These are phyloP conservation scores for Apamea crenata DNA, from an alignment of 2,888 invertebrate genomes.

Conservation along the genomic window DNA sequence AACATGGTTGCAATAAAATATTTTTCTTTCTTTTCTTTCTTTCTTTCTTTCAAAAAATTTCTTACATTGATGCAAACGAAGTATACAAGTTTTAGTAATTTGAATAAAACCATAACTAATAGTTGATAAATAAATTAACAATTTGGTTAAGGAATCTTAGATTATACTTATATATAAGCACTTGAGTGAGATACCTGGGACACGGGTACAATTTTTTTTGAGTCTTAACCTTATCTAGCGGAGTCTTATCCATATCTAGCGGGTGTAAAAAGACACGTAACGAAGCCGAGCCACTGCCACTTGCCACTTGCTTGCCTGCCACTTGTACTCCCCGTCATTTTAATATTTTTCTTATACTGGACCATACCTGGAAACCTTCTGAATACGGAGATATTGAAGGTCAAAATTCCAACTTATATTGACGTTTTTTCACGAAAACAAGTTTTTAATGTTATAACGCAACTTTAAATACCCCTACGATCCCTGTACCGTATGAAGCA, in stretches of 20 bases:
- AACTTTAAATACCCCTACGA: background rate
- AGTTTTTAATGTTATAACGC: background rate
- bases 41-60: too few relatives aligned
- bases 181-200: background rate
- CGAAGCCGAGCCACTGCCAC: too few relatives aligned
- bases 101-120: background rate
- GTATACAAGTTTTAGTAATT: background rate
- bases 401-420: background rate
- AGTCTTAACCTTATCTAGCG: background rate
- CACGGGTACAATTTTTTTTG: background rate
- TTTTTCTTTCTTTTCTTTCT: too few relatives aligned
- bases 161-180: background rate
- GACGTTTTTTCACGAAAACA: background rate
- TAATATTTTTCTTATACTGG: background rate
- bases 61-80: background rate
- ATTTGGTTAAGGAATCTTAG: background rate
- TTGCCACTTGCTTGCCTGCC: too few relatives aligned
- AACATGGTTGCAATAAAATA: background rate
- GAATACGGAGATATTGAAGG: background rate
- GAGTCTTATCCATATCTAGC: background rate
- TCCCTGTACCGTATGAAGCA: background rate
- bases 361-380: background rate
- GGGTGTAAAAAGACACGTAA: background rate
- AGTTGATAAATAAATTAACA: background rate
- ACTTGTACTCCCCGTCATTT: background rate